phyloP scores from a whole-genome alignment of 2,797 vertebrate species.

The Neosalanx taihuensis region DNA sequence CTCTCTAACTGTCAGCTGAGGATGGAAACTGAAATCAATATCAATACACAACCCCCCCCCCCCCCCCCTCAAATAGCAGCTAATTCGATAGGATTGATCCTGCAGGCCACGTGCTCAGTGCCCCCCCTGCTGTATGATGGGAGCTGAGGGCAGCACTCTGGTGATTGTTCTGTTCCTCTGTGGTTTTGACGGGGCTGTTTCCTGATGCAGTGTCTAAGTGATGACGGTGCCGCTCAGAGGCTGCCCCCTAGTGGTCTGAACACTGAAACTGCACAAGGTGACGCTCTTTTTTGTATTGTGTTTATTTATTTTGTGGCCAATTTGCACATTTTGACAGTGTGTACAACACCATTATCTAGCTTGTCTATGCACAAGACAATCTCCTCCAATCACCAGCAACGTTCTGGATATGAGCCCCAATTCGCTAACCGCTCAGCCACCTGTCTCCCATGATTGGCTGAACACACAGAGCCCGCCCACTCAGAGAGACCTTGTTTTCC shows the following conservation, averaged over 20 bases:
- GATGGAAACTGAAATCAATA: background rate
- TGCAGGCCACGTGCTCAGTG: background rate
- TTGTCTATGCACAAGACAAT: no score
- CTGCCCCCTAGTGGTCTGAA: conserved; percentile 75
- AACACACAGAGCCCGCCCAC: conserved; percentile 48
- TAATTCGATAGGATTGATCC: background rate
- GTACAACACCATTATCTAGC: no score
- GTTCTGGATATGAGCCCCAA: no score
- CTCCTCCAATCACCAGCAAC: no score
- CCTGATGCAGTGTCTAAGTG: conserved; percentile 67
- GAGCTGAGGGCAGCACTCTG: conserved; percentile 13
- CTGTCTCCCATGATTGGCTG: conserved; percentile 65
- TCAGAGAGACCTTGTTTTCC: conserved; percentile 38
- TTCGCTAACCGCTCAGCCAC: no score
- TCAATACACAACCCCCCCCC: background rate
- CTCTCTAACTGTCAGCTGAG: background rate
- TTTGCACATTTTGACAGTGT: no score
- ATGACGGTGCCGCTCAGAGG: conserved; percentile 68
- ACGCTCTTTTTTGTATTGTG: conserved; percentile 39
- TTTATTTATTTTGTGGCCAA: background rate
- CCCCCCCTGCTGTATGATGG: background rate
- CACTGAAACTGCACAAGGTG: conserved; percentile 75
- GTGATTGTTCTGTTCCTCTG: background rate
- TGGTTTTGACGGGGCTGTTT: conserved; percentile 59
- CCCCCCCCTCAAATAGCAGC: no score